Conservation (phyloP, 2,888 invertebrate genomes). For the Ennomos fuscantarius region DNA sequence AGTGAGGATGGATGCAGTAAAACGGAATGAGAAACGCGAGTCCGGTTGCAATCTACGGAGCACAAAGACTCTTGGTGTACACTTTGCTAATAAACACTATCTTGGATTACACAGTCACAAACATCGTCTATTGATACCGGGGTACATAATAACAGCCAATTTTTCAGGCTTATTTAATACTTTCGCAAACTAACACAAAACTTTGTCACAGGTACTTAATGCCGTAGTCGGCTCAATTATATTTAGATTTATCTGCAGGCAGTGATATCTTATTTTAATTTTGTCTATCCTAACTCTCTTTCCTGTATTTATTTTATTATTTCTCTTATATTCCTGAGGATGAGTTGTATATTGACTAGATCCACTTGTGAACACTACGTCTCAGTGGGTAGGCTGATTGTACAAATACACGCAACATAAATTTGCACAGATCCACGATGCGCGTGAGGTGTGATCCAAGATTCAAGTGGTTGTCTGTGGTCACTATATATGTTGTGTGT, state of each 20-base stretch:
- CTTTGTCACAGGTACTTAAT: slow-evolving; percentile 19
- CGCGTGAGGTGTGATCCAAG: slow-evolving; percentile 84
- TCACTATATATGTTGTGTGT: slow-evolving; percentile 89
- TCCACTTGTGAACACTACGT: slow-evolving; percentile 50
- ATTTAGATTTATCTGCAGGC: slow-evolving; percentile 27
- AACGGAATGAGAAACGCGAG: slow-evolving; percentile 70
- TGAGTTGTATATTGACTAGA: slow-evolving; percentile 30
- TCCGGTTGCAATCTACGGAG: slow-evolving; percentile 86
- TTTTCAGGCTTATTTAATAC: slow-evolving; percentile 24
- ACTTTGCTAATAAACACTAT: slow-evolving; percentile 81
- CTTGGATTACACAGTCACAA: slow-evolving; percentile 85
- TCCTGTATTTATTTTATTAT: slow-evolving; percentile 73
- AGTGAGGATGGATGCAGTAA: slow-evolving; percentile 42
- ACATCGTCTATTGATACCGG: slow-evolving; percentile 62
- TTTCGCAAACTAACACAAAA: slow-evolving; percentile 47
- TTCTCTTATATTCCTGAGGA: slow-evolving; percentile 31
- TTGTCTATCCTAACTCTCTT: slow-evolving; percentile 77
- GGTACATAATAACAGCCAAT: slow-evolving; percentile 30
- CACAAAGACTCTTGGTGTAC: slow-evolving; percentile 85
- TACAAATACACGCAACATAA: slow-evolving; percentile 83
- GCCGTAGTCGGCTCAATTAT: slow-evolving; percentile 20
- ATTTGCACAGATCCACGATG: slow-evolving; percentile 71
- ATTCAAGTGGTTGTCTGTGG: slow-evolving; percentile 84
- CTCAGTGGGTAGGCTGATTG: slow-evolving; percentile 72
- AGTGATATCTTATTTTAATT: slow-evolving; percentile 64